These are phyloP conservation scores for Cinclus cinclus DNA, from an alignment of 2,113 vertebrate genomes.

Conservation along the genomic window DNA sequence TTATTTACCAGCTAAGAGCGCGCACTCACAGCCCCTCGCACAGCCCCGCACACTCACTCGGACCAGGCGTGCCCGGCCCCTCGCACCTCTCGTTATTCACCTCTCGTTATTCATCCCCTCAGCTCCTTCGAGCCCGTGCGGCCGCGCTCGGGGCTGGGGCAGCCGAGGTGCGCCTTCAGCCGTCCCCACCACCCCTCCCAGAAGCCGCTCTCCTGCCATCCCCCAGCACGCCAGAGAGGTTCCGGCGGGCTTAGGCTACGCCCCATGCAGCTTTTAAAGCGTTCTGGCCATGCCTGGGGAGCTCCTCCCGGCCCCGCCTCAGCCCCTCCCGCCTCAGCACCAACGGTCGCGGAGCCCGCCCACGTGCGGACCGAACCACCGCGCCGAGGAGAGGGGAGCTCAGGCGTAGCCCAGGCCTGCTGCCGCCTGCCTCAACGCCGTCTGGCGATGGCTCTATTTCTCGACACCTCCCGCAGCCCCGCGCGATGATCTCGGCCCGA, in stretches of 20 bases:
- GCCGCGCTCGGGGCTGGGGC: not conserved
- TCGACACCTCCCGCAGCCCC: fast-evolving
- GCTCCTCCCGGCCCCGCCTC: fast-evolving
- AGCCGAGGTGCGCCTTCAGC: not conserved
- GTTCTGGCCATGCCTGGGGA: fast-evolving
- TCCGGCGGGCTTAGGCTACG: fast-evolving
- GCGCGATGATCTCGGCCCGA: not conserved
- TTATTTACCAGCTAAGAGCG: fast-evolving
- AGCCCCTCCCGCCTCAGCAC: too few relatives aligned
- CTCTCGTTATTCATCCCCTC: too few relatives aligned
- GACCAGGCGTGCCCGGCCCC: not conserved
- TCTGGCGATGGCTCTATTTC: fast-evolving
- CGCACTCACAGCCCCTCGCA: fast-evolving
- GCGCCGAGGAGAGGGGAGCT: fast-evolving
- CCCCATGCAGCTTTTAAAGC: fast-evolving
- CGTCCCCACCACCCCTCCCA: too few relatives aligned
- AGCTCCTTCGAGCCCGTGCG: too few relatives aligned
- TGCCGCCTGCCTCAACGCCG: not conserved
- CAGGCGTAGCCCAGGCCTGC: not conserved
- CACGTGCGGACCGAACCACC: not conserved
- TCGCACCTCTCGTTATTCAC: not conserved
- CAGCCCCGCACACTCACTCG: too few relatives aligned
- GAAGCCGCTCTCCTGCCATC: too few relatives aligned
- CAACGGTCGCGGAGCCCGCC: not conserved
- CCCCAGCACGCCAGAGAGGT: fast-evolving